Percentiles rank a stretch among this genome's conserved stretches.
Evolutionary conservation across 2,113 vertebrate genomes (phyloP).

Genomic region (Oxygymnocypris stewartii): DNA sequence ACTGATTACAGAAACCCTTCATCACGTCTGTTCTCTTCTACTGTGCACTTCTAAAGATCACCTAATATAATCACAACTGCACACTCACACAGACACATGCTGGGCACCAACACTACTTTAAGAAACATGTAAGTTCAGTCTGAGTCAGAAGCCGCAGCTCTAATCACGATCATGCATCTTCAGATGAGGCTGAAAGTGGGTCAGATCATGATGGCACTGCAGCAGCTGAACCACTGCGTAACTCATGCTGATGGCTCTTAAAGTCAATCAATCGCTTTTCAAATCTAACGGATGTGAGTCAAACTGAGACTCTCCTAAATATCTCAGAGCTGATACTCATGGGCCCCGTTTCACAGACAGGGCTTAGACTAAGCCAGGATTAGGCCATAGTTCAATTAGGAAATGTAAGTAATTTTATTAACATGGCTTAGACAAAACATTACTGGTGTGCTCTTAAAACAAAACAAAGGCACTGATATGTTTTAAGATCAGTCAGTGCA

Average conservation of each 20-base stretch:
- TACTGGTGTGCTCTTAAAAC: too few relatives aligned
- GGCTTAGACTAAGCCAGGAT: too few relatives aligned
- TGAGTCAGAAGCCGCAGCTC: not conserved
- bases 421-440: too few relatives aligned
- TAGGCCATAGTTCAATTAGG: too few relatives aligned
- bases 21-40: too few relatives aligned
- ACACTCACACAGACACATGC: constrained; percentile 12
- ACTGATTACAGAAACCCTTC: too few relatives aligned
- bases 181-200: constrained; percentile 12
- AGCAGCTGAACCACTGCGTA: not conserved
- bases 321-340: too few relatives aligned
- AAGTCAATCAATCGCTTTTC: constrained; percentile 22
- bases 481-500: too few relatives aligned
- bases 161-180: not conserved
- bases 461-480: too few relatives aligned
- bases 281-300: constrained; percentile 38
- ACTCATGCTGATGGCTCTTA: not conserved
- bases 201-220: not conserved
- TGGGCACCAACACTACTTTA: not conserved
- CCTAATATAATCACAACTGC: constrained; percentile 17
- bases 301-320: not conserved
- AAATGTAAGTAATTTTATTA: too few relatives aligned
- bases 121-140: not conserved
- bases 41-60: not conserved
- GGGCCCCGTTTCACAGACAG: too few relatives aligned